Evolutionary conservation across 2,888 invertebrate genomes (phyloP), one percentile per base, ranked within the genome.

Genomic region (Drosophila engyochracea): DNA sequence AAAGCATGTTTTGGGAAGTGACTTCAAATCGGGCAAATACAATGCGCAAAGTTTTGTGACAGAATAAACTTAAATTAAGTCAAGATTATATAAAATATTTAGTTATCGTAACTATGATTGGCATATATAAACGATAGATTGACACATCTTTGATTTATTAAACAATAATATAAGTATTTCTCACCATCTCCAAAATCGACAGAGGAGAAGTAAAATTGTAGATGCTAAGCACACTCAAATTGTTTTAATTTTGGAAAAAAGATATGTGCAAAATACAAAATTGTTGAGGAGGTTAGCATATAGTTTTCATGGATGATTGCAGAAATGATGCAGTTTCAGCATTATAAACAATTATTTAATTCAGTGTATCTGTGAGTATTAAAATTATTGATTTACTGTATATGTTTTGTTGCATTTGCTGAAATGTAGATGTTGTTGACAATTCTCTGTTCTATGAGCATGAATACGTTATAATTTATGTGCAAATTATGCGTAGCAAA

Each of bases 391-490:
- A 14, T 47, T 47, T 7, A 16, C 19, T 63, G 62, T 55, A 57
- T 57, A 47, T 55, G 33, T 58, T 53, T 44, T 33, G 33, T 44
- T 60, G 6, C 39, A 54, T 22, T 25, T 51, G 71, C 70, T 41
- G 30, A 49, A 28, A 33, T 30, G 53, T n/a, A 68, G 60, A 68
- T 52, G 28, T 16, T 44, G 25, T 33, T 28, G 31, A 7, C 63
- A 25, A 14, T 47, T 47, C 58, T 66, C 53, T 54, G 66, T 67
- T 70, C 30, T 22, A 35, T 33, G 47, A 49, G 39, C 66, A 51
- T 61, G 60, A 66, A 77, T 73, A 66, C 64, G 67, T 77, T 57
- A 77, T 64, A 49, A 28, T 31, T 59, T 63, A 54, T 58, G 53
- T 44, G 49, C 35, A 61, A 76, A 70, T 60, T 63, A 30, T 66